phyloP scores from a whole-genome alignment of 1,140 invertebrate genomes.

The Drosophila punjabiensis region DNA sequence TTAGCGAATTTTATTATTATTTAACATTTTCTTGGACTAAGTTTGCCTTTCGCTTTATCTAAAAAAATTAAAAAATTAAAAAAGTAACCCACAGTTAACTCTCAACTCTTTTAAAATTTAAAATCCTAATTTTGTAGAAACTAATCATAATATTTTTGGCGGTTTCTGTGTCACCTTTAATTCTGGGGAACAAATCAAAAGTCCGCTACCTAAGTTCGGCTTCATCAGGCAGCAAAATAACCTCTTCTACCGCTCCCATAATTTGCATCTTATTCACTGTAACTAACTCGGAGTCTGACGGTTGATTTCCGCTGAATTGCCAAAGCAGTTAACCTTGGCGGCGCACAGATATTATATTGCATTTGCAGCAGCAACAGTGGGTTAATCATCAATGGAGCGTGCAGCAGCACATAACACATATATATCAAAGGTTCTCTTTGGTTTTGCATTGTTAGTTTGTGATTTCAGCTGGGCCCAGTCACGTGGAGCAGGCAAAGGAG shows the following conservation, averaged over 20 bases:
- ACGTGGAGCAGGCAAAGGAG: conserved; percentile 46
- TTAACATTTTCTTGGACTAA: neutral
- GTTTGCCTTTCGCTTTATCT: neutral
- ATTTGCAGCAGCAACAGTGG: conserved; percentile 35
- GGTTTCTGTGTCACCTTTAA: neutral
- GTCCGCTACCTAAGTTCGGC: conserved; percentile 1
- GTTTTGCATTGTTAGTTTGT: conserved; percentile 45
- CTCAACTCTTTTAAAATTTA: neutral
- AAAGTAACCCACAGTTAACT: neutral
- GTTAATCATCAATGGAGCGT: conserved; percentile 78
- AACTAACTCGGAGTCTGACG: conserved; percentile 53
- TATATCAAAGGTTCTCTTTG: conserved; percentile 2
- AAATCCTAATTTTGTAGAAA: neutral
- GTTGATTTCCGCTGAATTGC: conserved; percentile 46
- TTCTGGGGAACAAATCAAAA: conserved; percentile 4
- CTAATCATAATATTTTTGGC: neutral
- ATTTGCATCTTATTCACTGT: conserved; percentile 66
- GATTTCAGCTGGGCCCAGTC: conserved; percentile 40
- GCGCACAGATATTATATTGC: conserved; percentile 37
- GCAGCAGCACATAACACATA: conserved; percentile 44
- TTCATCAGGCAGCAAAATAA: conserved; percentile 1
- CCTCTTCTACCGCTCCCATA: neutral
- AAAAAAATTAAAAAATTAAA: neutral
- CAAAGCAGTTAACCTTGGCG: conserved; percentile 68
- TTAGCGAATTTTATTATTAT: neutral